Conservation (phyloP, 2,888 invertebrate species). For the Fragum sueziense region DNA sequence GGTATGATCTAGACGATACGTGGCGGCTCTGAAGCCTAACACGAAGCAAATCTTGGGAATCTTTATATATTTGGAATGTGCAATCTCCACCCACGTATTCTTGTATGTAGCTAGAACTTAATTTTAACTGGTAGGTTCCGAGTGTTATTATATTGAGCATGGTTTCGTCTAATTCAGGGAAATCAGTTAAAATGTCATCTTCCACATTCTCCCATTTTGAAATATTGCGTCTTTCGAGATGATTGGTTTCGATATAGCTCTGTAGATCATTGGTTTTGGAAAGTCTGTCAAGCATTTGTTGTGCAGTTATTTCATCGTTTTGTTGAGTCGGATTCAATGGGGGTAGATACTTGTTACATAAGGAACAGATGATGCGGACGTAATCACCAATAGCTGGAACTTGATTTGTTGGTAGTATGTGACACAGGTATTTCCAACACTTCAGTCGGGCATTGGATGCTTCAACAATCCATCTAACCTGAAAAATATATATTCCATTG, state of each 20-base stretch:
- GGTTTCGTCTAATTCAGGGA: no score
- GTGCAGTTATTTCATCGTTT: conserved; percentile 19
- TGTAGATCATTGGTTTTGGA: conserved; percentile 22
- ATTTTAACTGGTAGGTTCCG: no score
- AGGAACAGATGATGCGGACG: conserved; percentile 34
- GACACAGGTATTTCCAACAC: conserved; percentile 26
- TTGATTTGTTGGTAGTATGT: conserved; percentile 40
- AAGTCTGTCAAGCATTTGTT: conserved; percentile 22
- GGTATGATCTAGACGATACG: neutral
- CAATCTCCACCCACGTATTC: no score
- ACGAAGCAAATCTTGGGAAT: neutral
- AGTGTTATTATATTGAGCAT: no score
- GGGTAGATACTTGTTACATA: conserved; percentile 33
- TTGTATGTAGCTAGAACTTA: no score
- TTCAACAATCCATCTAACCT: conserved; percentile 47
- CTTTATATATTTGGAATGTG: no score
- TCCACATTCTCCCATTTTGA: conserved; percentile 21
- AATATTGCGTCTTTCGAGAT: conserved; percentile 7
- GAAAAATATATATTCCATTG: no score
- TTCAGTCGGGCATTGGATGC: conserved; percentile 47
- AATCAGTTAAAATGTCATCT: neutral
- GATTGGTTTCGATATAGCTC: conserved; percentile 17
- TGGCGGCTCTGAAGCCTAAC: conserved; percentile 6
- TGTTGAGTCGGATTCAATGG: conserved; percentile 9
- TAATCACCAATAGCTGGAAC: conserved; percentile 37